Conservation (phyloP, 2,113 vertebrate species). For the Caranx ignobilis region DNA sequence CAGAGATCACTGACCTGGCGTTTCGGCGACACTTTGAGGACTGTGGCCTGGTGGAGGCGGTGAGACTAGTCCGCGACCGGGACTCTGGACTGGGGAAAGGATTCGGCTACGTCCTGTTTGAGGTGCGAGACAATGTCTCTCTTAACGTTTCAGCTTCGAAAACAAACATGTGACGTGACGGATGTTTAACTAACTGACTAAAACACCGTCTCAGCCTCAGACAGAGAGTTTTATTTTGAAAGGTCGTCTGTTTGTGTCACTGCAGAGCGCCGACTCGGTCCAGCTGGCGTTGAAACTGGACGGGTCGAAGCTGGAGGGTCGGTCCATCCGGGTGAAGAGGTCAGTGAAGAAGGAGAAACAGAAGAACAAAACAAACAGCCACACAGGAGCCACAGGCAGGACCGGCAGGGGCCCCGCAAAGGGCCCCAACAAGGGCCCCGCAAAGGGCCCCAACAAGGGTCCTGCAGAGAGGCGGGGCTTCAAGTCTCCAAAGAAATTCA, state of each 20-base stretch:
- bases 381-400: slow-evolving; percentile 3
- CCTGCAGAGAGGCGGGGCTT: slow-evolving; percentile 6
- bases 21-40: slow-evolving; percentile 88
- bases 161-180: not conserved
- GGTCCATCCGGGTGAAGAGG: slow-evolving; percentile 89
- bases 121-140: slow-evolving; percentile 79
- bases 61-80: slow-evolving; percentile 90
- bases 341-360: slow-evolving; percentile 82
- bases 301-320: slow-evolving; percentile 85
- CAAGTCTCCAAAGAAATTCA: slow-evolving; percentile 25
- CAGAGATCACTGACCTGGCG: slow-evolving; percentile 85
- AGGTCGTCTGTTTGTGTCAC: not conserved
- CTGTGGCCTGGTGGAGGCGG: slow-evolving; percentile 87
- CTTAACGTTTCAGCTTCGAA: not conserved
- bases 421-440: not conserved
- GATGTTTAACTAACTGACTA: too few species aligned
- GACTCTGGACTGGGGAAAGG: slow-evolving; percentile 90
- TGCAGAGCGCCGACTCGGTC: slow-evolving; percentile 89
- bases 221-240: not conserved
- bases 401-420: not conserved
- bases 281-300: slow-evolving; percentile 93
- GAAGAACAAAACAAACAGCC: slow-evolving; percentile 15
- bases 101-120: slow-evolving; percentile 95
- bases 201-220: too few species aligned
- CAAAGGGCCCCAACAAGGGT: not conserved